A percentile compares a stretch with the other conserved stretches of the same genome.
phyloP scores from a whole-genome alignment of 2,113 vertebrate species.

The Struthio camelus region DNA sequence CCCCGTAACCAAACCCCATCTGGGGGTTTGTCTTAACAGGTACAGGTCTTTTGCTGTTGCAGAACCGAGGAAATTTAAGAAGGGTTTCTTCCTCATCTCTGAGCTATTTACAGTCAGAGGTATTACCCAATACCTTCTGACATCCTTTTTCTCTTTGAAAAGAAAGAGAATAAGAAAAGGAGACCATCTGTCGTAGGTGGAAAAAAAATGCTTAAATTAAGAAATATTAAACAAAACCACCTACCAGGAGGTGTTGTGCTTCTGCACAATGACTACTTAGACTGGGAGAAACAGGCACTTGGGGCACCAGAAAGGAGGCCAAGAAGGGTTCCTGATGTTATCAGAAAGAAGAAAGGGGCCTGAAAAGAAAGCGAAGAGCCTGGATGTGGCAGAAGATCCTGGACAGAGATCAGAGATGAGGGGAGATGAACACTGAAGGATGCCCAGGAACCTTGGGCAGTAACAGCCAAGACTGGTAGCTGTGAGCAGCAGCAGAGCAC shows the following conservation, averaged over 20 bases:
- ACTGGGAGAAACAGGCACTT: not conserved
- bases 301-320: not conserved
- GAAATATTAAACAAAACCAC: not conserved
- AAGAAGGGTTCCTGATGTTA: not conserved
- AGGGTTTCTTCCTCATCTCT: accelerated
- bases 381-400: not conserved
- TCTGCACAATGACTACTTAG: not conserved
- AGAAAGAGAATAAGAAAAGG: not conserved
- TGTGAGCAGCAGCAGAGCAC: not conserved
- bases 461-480: not conserved
- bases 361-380: not conserved
- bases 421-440: not conserved
- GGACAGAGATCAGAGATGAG: not conserved
- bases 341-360: not conserved
- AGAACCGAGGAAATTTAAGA: not conserved
- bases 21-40: not conserved
- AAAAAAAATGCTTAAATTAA: not conserved
- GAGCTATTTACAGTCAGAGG: not conserved
- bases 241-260: not conserved
- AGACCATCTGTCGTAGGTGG: not conserved
- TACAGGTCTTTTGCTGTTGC: not conserved
- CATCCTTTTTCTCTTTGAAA: not conserved
- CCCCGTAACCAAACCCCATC: accelerated
- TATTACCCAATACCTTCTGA: not conserved
- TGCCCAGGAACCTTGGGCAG: not conserved